Percentiles rank a stretch among this genome's conserved stretches.
phyloP scores from a whole-genome alignment of 2,113 vertebrate species.

The Amblyornis subalaris region DNA sequence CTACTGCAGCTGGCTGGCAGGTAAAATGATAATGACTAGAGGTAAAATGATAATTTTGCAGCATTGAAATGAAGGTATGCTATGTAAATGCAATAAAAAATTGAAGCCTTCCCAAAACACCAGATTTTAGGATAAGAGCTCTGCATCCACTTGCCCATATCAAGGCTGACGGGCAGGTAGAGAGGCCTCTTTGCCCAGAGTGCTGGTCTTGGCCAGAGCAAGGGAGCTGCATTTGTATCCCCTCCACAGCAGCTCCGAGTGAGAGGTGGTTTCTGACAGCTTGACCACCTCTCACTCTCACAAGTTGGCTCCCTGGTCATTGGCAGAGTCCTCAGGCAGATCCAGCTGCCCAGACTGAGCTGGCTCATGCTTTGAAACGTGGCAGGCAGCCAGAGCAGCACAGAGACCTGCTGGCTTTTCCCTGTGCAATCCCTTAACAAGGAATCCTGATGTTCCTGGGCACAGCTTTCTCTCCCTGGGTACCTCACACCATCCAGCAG shows the following conservation, averaged over 20 bases:
- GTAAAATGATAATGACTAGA: background rate
- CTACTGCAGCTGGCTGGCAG: background rate
- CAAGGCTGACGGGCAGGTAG: background rate
- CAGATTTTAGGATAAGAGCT: background rate
- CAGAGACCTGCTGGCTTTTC: slow-evolving; percentile 21
- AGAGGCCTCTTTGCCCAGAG: background rate
- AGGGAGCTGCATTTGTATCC: background rate
- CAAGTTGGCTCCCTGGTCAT: slow-evolving; percentile 26
- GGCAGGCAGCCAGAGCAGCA: slow-evolving; percentile 46
- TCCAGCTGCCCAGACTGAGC: slow-evolving; percentile 48
- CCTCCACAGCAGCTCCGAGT: background rate
- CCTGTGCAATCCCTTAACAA: slow-evolving; percentile 1
- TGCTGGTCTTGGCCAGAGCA: background rate
- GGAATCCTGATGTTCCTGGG: slow-evolving; percentile 44
- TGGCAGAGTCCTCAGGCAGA: slow-evolving; percentile 33
- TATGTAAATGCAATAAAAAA: background rate
- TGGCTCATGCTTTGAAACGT: background rate
- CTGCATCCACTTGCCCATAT: background rate
- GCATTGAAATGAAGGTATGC: background rate
- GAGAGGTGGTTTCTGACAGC: slow-evolving; percentile 2
- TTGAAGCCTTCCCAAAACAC: background rate
- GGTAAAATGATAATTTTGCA: background rate
- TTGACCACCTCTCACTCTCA: slow-evolving; percentile 13
- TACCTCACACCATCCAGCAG: background rate
- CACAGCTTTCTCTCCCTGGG: background rate